Evolutionary conservation across 2,888 invertebrate genomes (phyloP).

Genomic region (Tachystola acroxantha): DNA sequence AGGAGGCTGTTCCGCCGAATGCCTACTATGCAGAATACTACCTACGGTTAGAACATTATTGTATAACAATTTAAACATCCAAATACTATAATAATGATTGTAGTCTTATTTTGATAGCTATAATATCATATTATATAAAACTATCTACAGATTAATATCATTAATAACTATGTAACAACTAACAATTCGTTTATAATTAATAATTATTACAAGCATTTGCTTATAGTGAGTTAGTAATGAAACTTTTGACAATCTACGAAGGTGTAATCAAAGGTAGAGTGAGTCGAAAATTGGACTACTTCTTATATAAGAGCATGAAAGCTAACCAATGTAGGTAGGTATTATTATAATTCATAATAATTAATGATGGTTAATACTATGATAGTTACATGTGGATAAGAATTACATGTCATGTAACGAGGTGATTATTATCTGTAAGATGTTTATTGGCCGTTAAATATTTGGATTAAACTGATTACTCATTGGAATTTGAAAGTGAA

Average conservation of each 20-base stretch:
- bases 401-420: neutral
- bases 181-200: conserved; percentile 3
- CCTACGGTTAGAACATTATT: no score
- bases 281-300: neutral
- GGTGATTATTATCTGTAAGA: neutral
- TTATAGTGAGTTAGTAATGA: conserved; percentile 1
- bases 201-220: conserved; percentile 5
- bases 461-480: conserved; percentile 1
- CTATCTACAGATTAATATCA: no score
- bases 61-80: no score
- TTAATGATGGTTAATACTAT: neutral
- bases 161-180: neutral
- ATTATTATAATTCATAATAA: neutral
- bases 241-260: conserved; percentile 10
- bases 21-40: no score
- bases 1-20: no score
- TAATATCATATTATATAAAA: no score
- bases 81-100: no score
- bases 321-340: neutral
- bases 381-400: neutral
- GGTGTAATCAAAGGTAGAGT: conserved; percentile 8
- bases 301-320: neutral
- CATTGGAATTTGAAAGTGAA: neutral
- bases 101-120: no score
- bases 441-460: neutral